Evolutionary conservation across 2,888 invertebrate genomes (phyloP), one percentile per base, ranked within the genome.

Genomic region (Hymenopus coronatus): DNA sequence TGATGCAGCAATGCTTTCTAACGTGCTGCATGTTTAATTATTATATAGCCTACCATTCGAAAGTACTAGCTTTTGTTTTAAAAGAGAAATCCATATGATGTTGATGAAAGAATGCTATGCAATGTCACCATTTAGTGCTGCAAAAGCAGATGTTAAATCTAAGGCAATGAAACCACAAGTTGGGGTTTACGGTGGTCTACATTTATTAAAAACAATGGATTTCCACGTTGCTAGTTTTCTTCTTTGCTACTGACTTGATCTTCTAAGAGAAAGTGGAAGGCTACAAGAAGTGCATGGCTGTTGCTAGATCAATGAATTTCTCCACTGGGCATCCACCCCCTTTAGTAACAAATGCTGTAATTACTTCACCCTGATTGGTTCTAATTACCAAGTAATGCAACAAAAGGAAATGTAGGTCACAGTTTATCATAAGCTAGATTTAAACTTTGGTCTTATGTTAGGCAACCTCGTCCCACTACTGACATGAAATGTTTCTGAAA

Each of bases 201-300:
- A 70, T 3, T 70, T 70, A 70, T 70, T 70, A 70, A 70, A 70
- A 70, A 70, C 54, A 70, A 70, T 85, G 85, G 54, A 86, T 70
- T 70, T 86, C 86, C 81, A 81, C 25, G 3, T 86, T 20, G 30
- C 86, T 81, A 81, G 86, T 85, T n/a, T 14, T 30, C 20, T 70
- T 9, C 3, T 28, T 20, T 86, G 54, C 86, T 86, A 86, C 86
- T 25, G 28, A 88, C n/a, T 85, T 54, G 20, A 83, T 89, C 46
- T 87, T 90, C 90, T 90, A 90, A 90, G 54, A 89, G 81, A 90
- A 88, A 89, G 85, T 90, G 90, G 90, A 90, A 90, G 90, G 90
- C 90, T 89, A 70, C 88, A 88, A 88, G 81, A 88, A 85, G 89
- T 87, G 87, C 54, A 70, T 70, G 54, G 20, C 54, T 8, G 20